Percentiles rank a stretch among this genome's conserved stretches.
phyloP scores from a whole-genome alignment of 1,140 invertebrate genomes.

The Gerris buenoi region DNA sequence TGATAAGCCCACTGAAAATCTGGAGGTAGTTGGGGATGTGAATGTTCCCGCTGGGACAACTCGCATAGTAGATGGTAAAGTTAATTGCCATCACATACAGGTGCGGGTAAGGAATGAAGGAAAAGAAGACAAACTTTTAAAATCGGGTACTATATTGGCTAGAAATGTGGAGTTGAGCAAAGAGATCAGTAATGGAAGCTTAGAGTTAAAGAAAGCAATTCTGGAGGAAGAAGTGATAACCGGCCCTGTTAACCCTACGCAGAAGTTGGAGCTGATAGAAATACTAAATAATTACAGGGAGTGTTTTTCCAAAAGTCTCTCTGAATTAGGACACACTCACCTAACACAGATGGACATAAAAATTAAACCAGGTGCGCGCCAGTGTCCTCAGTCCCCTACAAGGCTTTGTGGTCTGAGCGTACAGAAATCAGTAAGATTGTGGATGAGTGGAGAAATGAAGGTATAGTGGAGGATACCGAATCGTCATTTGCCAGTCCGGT shows the following conservation, averaged over 20 bases:
- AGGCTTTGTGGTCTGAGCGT: neutral
- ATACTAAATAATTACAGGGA: neutral
- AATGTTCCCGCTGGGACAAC: too few relatives aligned
- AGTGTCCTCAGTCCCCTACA: neutral
- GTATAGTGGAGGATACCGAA: constrained; percentile 19
- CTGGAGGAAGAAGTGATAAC: neutral
- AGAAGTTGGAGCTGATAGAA: neutral
- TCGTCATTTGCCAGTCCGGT: constrained; percentile 23
- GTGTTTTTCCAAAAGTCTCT: neutral
- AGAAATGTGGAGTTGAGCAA: neutral
- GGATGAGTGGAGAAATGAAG: constrained; percentile 9
- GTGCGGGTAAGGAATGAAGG: too few relatives aligned
- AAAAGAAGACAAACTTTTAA: too few relatives aligned
- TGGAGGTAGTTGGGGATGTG: too few relatives aligned
- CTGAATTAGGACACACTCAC: neutral
- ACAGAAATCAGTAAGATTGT: neutral
- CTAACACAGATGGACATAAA: neutral
- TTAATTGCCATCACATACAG: too few relatives aligned
- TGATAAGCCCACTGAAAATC: neutral
- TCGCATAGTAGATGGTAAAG: too few relatives aligned
- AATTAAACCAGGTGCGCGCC: neutral
- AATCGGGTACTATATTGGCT: neutral
- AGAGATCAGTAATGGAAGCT: too few relatives aligned
- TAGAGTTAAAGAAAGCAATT: too few relatives aligned
- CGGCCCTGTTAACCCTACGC: neutral